phyloP scores from a whole-genome alignment of 2,113 vertebrate species.

The Anthoscopus minutus region DNA sequence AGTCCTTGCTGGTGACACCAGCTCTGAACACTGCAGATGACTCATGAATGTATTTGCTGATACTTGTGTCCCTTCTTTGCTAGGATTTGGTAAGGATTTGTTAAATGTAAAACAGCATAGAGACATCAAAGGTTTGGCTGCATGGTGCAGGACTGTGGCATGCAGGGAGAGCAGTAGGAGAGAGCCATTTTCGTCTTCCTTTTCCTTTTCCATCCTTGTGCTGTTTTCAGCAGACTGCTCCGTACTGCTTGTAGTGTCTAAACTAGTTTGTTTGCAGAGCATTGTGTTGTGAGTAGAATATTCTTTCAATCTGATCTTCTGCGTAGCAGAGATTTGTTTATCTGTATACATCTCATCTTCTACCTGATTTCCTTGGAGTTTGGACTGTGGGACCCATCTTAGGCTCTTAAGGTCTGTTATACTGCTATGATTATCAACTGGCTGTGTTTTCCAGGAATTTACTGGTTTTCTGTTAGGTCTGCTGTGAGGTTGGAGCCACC shows the following conservation, averaged over 20 bases:
- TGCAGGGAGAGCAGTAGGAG: background rate
- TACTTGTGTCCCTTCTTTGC: background rate
- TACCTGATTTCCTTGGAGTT: background rate
- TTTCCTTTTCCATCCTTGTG: background rate
- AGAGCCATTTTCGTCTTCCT: background rate
- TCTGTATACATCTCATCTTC: background rate
- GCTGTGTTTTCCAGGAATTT: background rate
- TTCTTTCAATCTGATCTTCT: background rate
- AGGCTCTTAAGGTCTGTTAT: background rate
- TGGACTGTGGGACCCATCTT: background rate
- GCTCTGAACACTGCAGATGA: background rate
- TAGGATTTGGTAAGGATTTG: background rate
- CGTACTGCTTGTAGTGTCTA: background rate
- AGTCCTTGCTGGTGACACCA: background rate
- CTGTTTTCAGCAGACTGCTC: background rate
- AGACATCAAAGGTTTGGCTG: background rate
- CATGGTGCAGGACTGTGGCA: background rate
- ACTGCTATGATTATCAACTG: background rate
- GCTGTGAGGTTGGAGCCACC: background rate
- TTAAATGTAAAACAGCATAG: background rate
- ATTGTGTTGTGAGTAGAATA: background rate
- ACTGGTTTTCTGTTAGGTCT: background rate
- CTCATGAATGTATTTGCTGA: background rate
- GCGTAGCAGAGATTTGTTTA: background rate
- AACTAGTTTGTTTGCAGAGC: background rate